Evolutionary conservation across 2,797 vertebrate genomes (phyloP), one percentile per base, ranked within the genome.

Genomic region (Parauchenoglanis punctatus): DNA sequence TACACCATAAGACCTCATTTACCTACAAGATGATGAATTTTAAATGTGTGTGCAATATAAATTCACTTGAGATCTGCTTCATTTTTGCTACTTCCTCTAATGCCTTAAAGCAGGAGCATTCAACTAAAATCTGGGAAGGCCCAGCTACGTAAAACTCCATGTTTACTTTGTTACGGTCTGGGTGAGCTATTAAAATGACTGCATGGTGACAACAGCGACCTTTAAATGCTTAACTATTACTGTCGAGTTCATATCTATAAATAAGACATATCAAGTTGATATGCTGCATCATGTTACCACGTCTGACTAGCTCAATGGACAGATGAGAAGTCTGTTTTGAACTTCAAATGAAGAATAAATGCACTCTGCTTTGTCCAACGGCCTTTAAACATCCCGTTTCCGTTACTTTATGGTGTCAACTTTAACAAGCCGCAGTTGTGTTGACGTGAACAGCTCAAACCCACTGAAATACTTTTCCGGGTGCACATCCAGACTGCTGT

Each of bases 121-220:
- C 13, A 28, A n/a, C 0, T n/a, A 25, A 63, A 7, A 46, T n/a
- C 35, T 65, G 44, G n/a, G 13, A 52, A 28, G 15, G 8, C 7
- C 18, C 58, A 25, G 23, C 23, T n/a, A 46, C 40, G 15, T 63
- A n/a, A 63, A n/a, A 81, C 46, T n/a, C 15, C 56, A 59, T 59
- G 31, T 23, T 59, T 40, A 40, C 7, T 23, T 59, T 40, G 25
- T 2, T 20, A 78, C 18, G 7, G 35, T 49, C 81, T 67, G 61
- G 81, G n/a, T 65, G n/a, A 82, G 80, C 15, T 18, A 63, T 81
- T 65, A 63, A 81, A 65, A 63, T 65, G 59, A n/a, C 58, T n/a
- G 58, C 40, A 61, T 61, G 56, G 35, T 25, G 56, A 44, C 20
- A 44, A 40, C 20, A n/a, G 52, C 28, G 0, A 59, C 52, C 15